Evolutionary conservation across 2,113 vertebrate genomes (phyloP).

Genomic region (Tragelaphus buxtoni): DNA sequence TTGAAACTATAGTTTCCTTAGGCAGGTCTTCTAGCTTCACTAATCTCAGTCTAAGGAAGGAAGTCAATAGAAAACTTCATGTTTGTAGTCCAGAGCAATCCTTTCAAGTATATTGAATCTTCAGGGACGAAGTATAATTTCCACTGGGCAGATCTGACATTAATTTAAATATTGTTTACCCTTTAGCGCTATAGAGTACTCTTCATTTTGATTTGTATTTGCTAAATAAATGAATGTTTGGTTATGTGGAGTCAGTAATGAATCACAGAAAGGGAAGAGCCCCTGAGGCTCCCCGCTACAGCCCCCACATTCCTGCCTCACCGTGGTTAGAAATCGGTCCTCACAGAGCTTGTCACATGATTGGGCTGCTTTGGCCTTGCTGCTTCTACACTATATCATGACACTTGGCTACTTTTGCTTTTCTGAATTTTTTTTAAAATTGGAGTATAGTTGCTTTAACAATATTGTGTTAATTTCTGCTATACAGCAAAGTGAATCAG

Average conservation of each 20-base stretch:
- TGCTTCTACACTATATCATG: not conserved
- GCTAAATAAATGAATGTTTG: not conserved
- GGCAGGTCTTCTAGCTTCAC: not conserved
- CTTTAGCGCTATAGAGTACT: not conserved
- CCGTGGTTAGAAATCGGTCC: not conserved
- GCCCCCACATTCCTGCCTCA: not conserved
- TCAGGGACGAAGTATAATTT: not conserved
- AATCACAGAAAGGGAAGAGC: not conserved
- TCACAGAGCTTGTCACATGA: not conserved
- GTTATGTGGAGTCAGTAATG: not conserved
- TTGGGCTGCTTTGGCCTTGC: not conserved
- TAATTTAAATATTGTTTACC: not conserved
- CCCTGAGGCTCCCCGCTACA: not conserved
- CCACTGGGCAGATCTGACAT: not conserved
- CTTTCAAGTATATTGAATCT: not conserved
- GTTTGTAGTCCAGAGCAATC: not conserved
- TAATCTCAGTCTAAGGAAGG: not conserved
- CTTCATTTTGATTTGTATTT: constrained; percentile 30
- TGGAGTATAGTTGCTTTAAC: not conserved
- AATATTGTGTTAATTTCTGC: not conserved
- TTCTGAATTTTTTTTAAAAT: not conserved
- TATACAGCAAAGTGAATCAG: not conserved
- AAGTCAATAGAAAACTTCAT: not conserved
- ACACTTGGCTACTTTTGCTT: not conserved
- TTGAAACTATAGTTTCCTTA: not conserved